Percentiles rank a stretch among this genome's conserved stretches.
These are phyloP conservation scores for Netelia fuscicornis DNA, from an alignment of 2,888 invertebrate species.

Conservation along the genomic window DNA sequence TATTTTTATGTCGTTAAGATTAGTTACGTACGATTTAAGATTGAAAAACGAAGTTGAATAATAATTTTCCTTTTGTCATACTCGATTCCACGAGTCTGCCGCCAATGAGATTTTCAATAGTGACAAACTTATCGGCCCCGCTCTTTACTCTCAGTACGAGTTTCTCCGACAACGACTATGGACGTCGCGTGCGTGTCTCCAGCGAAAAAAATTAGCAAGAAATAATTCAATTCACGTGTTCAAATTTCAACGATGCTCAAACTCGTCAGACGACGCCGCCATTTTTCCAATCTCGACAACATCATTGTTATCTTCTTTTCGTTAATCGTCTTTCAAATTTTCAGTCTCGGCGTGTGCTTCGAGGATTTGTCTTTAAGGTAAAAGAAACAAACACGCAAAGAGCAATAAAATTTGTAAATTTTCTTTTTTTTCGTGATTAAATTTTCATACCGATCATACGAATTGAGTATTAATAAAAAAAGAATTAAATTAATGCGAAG, in stretches of 20 bases:
- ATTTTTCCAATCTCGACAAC: conserved; percentile 7
- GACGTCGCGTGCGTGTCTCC: neutral
- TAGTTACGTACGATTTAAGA: too few species aligned
- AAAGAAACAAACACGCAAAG: neutral
- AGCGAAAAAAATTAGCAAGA: neutral
- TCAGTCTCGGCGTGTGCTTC: conserved; percentile 9
- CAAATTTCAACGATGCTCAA: conserved; percentile 26
- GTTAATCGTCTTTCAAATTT: neutral
- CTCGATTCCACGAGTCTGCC: neutral
- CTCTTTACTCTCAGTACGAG: conserved; percentile 23
- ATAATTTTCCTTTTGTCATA: neutral
- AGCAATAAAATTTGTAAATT: neutral
- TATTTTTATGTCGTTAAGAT: too few species aligned
- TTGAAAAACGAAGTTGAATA: neutral
- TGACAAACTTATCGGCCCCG: conserved; percentile 21
- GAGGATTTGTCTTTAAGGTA: conserved; percentile 45
- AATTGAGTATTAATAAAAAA: neutral
- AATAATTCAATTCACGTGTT: neutral
- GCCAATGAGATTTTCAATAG: conserved; percentile 5
- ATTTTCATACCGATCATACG: neutral
- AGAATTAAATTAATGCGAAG: conserved; percentile 6
- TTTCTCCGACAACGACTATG: conserved; percentile 4
- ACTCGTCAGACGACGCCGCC: neutral
- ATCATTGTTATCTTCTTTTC: conserved; percentile 28
- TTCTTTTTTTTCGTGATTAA: neutral